Percentiles rank a stretch among this genome's conserved stretches.
Evolutionary conservation across 1,140 invertebrate species (phyloP).

Genomic region (Oedothorax gibbosus): DNA sequence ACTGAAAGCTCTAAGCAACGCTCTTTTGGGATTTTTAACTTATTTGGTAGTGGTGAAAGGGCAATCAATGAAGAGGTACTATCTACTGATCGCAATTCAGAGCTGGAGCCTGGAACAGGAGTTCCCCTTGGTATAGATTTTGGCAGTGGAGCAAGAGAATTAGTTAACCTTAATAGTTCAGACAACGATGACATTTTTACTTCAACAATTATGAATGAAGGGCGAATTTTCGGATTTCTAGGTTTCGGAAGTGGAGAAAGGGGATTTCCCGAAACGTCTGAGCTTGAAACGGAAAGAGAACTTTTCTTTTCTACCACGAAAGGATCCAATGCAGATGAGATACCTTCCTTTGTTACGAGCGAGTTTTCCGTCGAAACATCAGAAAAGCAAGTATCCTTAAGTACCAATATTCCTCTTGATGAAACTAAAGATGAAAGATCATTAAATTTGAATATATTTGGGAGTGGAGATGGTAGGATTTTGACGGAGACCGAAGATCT

Average conservation of each 20-base stretch:
- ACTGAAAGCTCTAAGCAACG: too few relatives aligned
- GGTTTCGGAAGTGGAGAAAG: too few relatives aligned
- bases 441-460: not conserved
- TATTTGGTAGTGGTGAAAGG: constrained; percentile 2
- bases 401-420: not conserved
- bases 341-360: too few relatives aligned
- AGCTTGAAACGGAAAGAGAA: too few relatives aligned
- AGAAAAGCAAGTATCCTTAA: not conserved
- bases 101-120: not conserved
- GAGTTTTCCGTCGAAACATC: too few relatives aligned
- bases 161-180: not conserved
- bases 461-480: constrained; percentile 9
- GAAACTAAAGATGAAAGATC: not conserved
- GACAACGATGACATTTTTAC: too few relatives aligned
- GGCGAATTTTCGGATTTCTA: too few relatives aligned
- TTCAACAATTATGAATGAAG: too few relatives aligned
- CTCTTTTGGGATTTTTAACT: not conserved
- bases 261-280: too few relatives aligned
- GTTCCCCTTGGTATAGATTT: not conserved
- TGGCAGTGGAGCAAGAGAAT: not conserved
- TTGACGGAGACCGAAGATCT: not conserved
- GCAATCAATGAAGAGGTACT: not conserved
- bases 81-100: not conserved
- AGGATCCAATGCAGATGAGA: too few relatives aligned
- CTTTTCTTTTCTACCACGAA: too few relatives aligned